Evolutionary conservation across 2,797 vertebrate genomes (phyloP), one percentile per base, ranked within the genome.

Genomic region (Darevskia nairensis): DNA sequence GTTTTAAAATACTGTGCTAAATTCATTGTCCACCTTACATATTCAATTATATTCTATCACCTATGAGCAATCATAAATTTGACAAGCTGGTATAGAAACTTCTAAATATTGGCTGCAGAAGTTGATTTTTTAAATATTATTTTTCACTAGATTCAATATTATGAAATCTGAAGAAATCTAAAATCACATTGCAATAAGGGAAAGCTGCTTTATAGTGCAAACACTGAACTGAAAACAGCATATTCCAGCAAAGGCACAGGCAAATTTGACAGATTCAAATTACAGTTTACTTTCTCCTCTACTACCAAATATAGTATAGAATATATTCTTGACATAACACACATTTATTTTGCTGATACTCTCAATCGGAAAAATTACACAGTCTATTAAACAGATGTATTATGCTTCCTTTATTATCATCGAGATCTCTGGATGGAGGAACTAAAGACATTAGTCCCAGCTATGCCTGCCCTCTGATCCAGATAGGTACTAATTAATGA

Each of bases 231-330:
- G 1, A 74, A 85, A 89, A 19, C 85, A 83, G 46, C 1, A 68
- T 6, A 61, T 17, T 74, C 82, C 11, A 87, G 9, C 9, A 19
- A 90, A 32, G 66, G 32, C 21, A 81, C 23, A 21, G 29, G 69
- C 66, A 82, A 21, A 87, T 11, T 46, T 72, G 21, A 87, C 41
- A 27, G n/a, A 55, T 15, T 92, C 84, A 0, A 64, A 46, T 29
- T 15, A 35, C 19, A 66, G 35, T 83, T 80, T 89, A 75, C 86
- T 91, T 91, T 29, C 46, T 85, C 82, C 68, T 68, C 75, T 19
- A 25, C 11, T 86, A 83, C 68, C 74, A 86, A 86, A 94, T 72
- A 6, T 50, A 92, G 46, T 89, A 82, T 1, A 25, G 4, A n/a
- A 50, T 21, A 61, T 39, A 80, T 27, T 68, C 71, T 78, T 89